phyloP scores from a whole-genome alignment of 2,888 invertebrate genomes.

The Sipha maydis region DNA sequence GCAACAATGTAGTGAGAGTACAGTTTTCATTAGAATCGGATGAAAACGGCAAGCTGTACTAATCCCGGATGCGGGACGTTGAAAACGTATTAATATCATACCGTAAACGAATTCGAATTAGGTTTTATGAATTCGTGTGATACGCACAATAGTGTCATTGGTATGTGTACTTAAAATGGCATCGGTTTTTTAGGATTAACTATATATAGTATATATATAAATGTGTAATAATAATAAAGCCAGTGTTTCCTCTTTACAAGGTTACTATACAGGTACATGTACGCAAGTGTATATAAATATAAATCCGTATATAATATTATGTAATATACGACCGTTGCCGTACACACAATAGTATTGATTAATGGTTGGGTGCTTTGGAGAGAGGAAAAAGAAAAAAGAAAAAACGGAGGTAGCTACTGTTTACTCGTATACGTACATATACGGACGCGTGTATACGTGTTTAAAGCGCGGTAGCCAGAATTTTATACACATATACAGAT shows the following conservation, averaged over 20 bases:
- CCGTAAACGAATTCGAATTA: background rate
- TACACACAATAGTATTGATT: conserved; percentile 60
- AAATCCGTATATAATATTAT: background rate
- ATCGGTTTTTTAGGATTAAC: background rate
- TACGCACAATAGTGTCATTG: background rate
- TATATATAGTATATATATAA: background rate
- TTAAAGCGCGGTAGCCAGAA: conserved; percentile 60
- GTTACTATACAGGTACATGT: background rate
- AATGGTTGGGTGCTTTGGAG: conserved; percentile 45
- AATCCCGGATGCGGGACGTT: background rate
- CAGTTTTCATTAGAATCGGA: background rate
- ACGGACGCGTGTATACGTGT: conserved; percentile 39
- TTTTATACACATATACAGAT: conserved; percentile 32
- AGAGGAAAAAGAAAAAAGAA: conserved; percentile 20
- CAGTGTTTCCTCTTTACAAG: background rate
- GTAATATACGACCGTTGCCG: background rate
- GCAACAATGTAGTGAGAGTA: too few species aligned
- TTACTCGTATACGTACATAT: conserved; percentile 37
- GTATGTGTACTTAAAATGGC: background rate
- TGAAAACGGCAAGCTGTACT: background rate
- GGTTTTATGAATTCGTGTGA: background rate
- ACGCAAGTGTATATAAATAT: background rate
- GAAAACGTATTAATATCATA: too few species aligned
- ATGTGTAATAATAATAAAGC: background rate
- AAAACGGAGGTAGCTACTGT: conserved; percentile 56